Evolutionary conservation across 1,140 invertebrate genomes (phyloP).

Genomic region (Tachypleus tridentatus): DNA sequence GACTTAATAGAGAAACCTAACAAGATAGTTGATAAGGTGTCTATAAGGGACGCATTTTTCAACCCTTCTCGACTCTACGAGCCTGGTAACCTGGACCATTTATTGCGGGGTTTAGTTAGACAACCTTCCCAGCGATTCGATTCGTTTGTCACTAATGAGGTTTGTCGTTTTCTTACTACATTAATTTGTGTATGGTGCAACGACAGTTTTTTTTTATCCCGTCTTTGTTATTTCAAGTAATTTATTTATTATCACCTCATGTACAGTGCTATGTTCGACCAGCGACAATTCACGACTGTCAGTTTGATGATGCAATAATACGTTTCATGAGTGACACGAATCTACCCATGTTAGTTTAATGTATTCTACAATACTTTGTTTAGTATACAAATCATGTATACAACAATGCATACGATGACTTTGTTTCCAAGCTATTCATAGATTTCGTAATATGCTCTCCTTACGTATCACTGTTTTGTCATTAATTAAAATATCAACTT

Average conservation of each 20-base stretch:
- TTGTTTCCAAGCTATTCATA: too few relatives aligned
- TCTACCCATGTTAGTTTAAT: neutral
- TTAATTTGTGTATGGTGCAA: neutral
- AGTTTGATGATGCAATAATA: neutral
- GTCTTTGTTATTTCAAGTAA: neutral
- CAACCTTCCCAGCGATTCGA: slow-evolving; percentile 63
- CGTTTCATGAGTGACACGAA: neutral
- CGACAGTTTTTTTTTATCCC: neutral
- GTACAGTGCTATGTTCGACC: neutral
- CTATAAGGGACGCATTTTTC: slow-evolving; percentile 69
- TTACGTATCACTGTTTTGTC: too few relatives aligned
- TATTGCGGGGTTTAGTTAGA: slow-evolving; percentile 69
- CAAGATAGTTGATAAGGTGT: too few relatives aligned
- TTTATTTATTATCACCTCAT: neutral
- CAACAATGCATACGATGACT: too few relatives aligned
- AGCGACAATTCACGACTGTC: neutral
- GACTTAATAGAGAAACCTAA: too few relatives aligned
- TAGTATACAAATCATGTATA: too few relatives aligned
- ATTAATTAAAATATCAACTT: too few relatives aligned
- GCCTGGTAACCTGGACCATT: slow-evolving; percentile 54
- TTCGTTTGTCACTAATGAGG: slow-evolving; percentile 2
- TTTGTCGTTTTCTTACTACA: neutral
- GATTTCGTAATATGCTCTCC: too few relatives aligned
- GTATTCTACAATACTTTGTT: too few relatives aligned
- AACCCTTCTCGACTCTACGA: slow-evolving; percentile 76